Base-by-base conservation (phyloP, 2,888 invertebrate species). In the Apeira syringaria region DNA sequence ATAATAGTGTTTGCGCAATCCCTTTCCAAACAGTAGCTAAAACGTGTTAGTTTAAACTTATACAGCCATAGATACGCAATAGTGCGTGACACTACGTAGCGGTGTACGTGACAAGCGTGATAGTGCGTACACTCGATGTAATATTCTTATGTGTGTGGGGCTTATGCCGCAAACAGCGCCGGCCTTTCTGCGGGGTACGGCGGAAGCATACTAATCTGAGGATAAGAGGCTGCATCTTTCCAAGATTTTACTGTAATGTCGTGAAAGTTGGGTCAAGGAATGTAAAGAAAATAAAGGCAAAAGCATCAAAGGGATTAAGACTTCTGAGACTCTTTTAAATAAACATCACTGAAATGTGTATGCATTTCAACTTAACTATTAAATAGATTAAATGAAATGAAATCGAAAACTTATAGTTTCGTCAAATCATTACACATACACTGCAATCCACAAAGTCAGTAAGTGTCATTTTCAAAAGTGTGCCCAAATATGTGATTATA, bases 131-230 rank as follows among this genome's bases (percentile, higher is more conserved):
- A 36, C 27, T 43, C 9, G 9, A 18, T 20, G 38, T 38, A 33
- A 44, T 44, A 44, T 44, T 38, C 44, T 38, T 38, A 38, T 44
- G 44, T 38, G 34, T 34, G 38, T 44, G 33, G 22, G 36, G 8
- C 8, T 34, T 25, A 34, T 33, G 31, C 28, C 36, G 36, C 38
- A 38, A 44, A 44, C 44, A 35, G 18, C 28, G 25, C 32, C 31
- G 34, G 37, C 37, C 38, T 45, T 37, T 37, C 44, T 28, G n/a
- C 7, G 26, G 24, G 18, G 26, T 31, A 42, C 45, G 41, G 11
- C 22, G 35, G 25, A 28, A 29, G 49, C 37, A 49, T 49, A 49
- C 49, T 49, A 49, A 49, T 49, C 48, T 27, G 9, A 37, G 36
- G 44, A 41, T 44, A 49, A 44, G 36, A 26, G 40, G 37, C 37